Evolutionary conservation across 2,888 invertebrate species (phyloP), one percentile per base, ranked within the genome.

Genomic region (Sisyra nigra): DNA sequence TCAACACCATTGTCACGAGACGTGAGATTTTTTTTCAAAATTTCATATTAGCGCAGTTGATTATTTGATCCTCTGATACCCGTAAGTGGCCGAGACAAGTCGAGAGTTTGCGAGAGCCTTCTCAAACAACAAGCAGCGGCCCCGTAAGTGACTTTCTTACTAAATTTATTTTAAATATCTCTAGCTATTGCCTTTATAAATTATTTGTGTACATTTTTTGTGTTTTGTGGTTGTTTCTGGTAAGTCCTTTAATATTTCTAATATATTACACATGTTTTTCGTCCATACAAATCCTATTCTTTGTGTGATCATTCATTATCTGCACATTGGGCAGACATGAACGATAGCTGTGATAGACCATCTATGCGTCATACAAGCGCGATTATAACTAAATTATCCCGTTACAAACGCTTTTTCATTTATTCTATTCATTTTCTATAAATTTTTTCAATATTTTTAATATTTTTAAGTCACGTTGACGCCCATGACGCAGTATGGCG

Each of bases 101-200:
- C 43, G 43, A 43, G 32, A 43, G 30, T 37, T 31, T 43, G 43
- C 43, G 43, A 43, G 38, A 43, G 43, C 31, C 43, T 43, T 34
- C 38, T 43, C 43, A 43, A 43, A 43, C 43, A 43, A 43, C 43
- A 43, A 43, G 37, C 37, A 38, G 43, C 37, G 42, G 41, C 43
- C 24, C 38, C 32, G 43, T 43, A 43, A 43, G 43, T 43, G 43
- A 43, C 34, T 42, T 43, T 42, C 18, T 29, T 43, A 31, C 14
- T 43, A 37, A 15, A 43, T 43, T 37, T 42, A 18, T 38, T 40
- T 40, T 13, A 40, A 40, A 40, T 29, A 30, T 15, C 11, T 31
- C 13, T 40, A 13, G 15, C 9, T 31, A 31, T 30, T 30, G 14
- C 24, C 30, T 15, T 40, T 5, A 29, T 31, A 40, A 40, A 40